Base-by-base conservation (phyloP, 2,888 invertebrate genomes). In the Morpho achilles region DNA sequence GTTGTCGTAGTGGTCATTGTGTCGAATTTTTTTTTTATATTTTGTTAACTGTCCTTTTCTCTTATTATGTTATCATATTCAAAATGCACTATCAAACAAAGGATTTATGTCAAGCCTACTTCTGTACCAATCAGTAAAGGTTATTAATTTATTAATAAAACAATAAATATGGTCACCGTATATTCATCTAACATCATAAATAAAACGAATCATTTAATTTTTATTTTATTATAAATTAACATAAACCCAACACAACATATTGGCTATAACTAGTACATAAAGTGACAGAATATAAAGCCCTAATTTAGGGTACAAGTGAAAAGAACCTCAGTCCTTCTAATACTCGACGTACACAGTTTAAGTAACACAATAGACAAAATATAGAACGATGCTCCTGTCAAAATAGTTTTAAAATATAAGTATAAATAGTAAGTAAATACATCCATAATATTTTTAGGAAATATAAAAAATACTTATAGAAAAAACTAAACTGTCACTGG, bases 281-380 rank as follows among this genome's bases (percentile, higher is more conserved):
- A 71, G 80, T 81, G 81, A 85, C 80, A 84, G 81, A 86, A 83
- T 81, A 87, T 72, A 86, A 84, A 84, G 84, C 90, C 89, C 90
- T 89, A 90, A 90, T 90, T 90, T 90, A 90, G 89, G 90, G 89
- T 90, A 89, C 90, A 84, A 83, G 84, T 80, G 81, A 82, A 84
- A 88, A 87, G 90, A 87, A 89, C 89, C 77, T 79, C 76, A 79
- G 90, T 87, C 82, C 90, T 88, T 89, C 78, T 86, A 87, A 88
- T 88, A 88, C 85, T 87, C 82, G 80, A 80, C 72, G 73, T 77
- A 77, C 67, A 65, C 61, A 64, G 49, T 51, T 65, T 67, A 68
- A 69, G 67, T 70, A 74, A 69, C 70, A 69, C 58, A 68, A 61
- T 53, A 53, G 22, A 7, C 46, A 54, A 59, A 7, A 45, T 10